Evolutionary conservation across 2,888 invertebrate species (phyloP).

Genomic region (Oxycera nigricornis): DNA sequence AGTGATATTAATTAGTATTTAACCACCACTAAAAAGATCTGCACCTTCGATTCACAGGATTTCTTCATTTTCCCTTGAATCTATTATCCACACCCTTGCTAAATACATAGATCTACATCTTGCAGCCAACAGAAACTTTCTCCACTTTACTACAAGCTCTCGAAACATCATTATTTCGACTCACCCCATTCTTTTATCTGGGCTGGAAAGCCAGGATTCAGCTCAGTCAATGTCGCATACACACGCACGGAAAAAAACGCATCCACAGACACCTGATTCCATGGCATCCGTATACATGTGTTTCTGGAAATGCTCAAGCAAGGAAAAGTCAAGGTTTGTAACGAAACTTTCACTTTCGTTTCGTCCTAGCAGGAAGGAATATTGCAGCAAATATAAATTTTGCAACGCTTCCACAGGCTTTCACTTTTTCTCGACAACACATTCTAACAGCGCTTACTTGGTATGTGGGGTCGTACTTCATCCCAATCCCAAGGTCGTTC

Average conservation of each 20-base stretch:
- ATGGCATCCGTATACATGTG: neutral
- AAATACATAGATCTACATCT: constrained; percentile 7
- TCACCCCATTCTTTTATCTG: neutral
- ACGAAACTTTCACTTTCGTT: constrained; percentile 15
- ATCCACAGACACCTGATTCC: neutral
- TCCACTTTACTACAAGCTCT: neutral
- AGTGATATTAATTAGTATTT: too few relatives aligned
- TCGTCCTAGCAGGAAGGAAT: constrained; percentile 13
- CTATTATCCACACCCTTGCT: neutral
- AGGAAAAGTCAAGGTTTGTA: constrained; percentile 19
- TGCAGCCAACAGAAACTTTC: constrained; percentile 18
- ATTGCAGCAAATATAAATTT: constrained; percentile 26
- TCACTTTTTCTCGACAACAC: neutral
- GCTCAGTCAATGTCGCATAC: neutral
- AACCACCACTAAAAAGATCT: too few relatives aligned
- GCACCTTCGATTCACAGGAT: too few relatives aligned
- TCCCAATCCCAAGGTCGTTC: neutral
- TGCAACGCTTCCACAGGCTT: constrained; percentile 1
- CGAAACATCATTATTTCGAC: neutral
- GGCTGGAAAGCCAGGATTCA: neutral
- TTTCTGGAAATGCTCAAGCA: neutral
- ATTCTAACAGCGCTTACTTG: neutral
- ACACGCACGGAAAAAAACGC: neutral
- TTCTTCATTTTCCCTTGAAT: neutral
- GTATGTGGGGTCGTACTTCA: neutral